phyloP scores from a whole-genome alignment of 1,140 invertebrate genomes.

The Bombyx mori region DNA sequence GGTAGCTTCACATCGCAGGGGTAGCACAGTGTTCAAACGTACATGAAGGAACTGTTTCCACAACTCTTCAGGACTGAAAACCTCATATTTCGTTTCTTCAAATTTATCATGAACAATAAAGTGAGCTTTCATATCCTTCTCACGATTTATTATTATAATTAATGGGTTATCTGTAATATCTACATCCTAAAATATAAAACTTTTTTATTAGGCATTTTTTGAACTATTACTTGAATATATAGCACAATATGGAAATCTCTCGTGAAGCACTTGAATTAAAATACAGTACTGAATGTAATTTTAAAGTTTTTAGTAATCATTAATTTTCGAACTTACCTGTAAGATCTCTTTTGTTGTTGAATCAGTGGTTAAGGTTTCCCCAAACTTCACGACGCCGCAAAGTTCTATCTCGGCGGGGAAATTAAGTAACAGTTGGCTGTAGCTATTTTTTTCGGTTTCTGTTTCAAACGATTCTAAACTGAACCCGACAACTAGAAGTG shows the following conservation, averaged over 20 bases:
- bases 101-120: conserved; percentile 81
- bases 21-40: conserved; percentile 70
- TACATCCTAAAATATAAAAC: conserved; percentile 71
- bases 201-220: background rate
- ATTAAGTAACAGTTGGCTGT: conserved; percentile 74
- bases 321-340: conserved; percentile 57
- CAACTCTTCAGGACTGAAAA: conserved; percentile 74
- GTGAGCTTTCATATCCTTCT: conserved; percentile 74
- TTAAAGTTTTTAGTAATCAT: background rate
- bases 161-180: conserved; percentile 84
- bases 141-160: conserved; percentile 73
- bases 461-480: conserved; percentile 73
- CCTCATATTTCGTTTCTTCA: conserved; percentile 74
- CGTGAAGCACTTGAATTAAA: no score
- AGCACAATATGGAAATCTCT: no score
- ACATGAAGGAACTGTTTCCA: conserved; percentile 79
- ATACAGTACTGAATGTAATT: no score
- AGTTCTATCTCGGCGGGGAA: conserved; percentile 82
- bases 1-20: conserved; percentile 71
- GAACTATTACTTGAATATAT: no score
- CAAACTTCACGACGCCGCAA: conserved; percentile 79
- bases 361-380: conserved; percentile 68
- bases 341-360: conserved; percentile 74
- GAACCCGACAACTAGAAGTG: conserved; percentile 77
- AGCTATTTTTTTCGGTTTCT: conserved; percentile 68